These are phyloP conservation scores for Eurypyga helias DNA, from an alignment of 2,113 vertebrate genomes.

Conservation along the genomic window DNA sequence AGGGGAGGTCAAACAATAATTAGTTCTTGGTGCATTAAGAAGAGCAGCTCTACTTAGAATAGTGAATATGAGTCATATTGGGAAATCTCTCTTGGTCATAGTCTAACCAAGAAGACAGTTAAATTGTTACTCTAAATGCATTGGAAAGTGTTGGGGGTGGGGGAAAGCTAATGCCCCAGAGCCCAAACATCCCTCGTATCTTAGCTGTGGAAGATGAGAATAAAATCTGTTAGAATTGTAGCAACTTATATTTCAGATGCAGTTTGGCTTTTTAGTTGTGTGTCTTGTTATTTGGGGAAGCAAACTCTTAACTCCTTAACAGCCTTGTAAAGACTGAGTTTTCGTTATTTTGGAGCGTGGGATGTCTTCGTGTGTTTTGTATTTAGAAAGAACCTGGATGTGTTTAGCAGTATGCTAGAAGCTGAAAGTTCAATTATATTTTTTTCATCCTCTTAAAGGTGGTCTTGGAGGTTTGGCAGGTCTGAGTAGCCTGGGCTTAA, in stretches of 20 bases:
- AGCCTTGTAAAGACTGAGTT: background rate
- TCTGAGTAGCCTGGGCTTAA: conserved; percentile 82
- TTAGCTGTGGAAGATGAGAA: background rate
- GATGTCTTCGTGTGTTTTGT: background rate
- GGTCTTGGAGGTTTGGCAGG: conserved; percentile 82
- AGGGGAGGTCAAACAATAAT: background rate
- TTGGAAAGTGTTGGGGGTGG: background rate
- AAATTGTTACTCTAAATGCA: background rate
- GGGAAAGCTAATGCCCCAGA: too few relatives aligned
- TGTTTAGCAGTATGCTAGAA: background rate
- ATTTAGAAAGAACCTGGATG: background rate
- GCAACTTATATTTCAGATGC: background rate
- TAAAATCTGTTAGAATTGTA: background rate
- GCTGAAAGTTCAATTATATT: background rate
- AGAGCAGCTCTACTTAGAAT: background rate
- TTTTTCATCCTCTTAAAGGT: conserved; percentile 69
- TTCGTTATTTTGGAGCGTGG: background rate
- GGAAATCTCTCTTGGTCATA: background rate
- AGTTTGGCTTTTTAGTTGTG: background rate
- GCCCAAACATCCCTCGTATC: background rate
- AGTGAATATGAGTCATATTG: background rate
- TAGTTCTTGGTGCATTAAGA: background rate
- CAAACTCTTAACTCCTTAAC: background rate
- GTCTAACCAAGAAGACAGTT: background rate
- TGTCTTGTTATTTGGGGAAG: background rate